Evolutionary conservation across 2,797 vertebrate genomes (phyloP), one percentile per base, ranked within the genome.

Genomic region (Malacoctenus gilli): DNA sequence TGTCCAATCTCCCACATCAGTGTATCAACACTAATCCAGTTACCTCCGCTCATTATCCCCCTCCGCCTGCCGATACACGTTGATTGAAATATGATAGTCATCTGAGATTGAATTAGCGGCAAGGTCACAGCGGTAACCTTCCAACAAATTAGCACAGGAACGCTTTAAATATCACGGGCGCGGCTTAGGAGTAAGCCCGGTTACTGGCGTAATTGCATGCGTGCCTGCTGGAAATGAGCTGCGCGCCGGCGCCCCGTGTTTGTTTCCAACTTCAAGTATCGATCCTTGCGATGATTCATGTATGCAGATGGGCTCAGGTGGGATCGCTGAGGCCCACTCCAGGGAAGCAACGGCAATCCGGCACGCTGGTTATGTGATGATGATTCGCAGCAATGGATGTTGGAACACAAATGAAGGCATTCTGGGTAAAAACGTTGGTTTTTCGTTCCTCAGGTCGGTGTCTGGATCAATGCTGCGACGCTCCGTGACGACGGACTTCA

Each of bases 31-130:
- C 80, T 84, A 86, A 87, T 89, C 83, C 83, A 80, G 71, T 87
- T 85, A 83, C 77, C 51, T 25, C 38, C 13, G 42, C 68, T 85
- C 75, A 87, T 87, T 84, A 86, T 79, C 77, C 59, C 38, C 77
- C 59, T 36, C 43, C 21, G 40, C 73, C 68, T 80, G 77, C 80
- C 61, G 42, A 87, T 83, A 63, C 67, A 66, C 51, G 57, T 59
- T 85, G 89, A 90, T 84, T 87, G 82, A 89, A 88, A 87, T 84
- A 74, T 80, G 82, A 88, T 82, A 73, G 72, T 78, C 77, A 82
- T 87, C 72, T 63, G 57, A 70, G 79, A 89, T 83, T 82, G 67
- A 85, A 87, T 87, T 85, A 85, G 77, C 57, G 8, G 48, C 80
- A 84, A 87, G 79, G 86, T 88, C 76, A 69, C 57, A 12, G 68